phyloP scores from a whole-genome alignment of 2,113 vertebrate species.

The Thalassarche chlororhynchos region DNA sequence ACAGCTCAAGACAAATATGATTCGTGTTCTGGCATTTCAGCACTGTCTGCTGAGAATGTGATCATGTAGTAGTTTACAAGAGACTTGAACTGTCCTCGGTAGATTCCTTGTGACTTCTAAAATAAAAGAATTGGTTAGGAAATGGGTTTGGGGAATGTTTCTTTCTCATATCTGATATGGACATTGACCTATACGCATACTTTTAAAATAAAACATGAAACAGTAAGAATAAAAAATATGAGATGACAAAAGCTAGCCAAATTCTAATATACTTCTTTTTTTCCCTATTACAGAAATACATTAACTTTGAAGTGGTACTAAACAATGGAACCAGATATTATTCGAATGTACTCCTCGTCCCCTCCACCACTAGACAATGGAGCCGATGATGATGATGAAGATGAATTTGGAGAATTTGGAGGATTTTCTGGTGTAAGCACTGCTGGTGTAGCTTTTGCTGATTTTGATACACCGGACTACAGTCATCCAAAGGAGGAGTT shows the following conservation, averaged over 20 bases:
- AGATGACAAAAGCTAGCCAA: neutral
- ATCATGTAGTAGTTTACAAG: neutral
- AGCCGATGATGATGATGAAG: conserved; percentile 88
- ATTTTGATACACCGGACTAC: conserved; percentile 75
- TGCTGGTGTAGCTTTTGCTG: conserved; percentile 77
- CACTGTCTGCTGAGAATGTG: neutral
- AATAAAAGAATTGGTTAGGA: neutral
- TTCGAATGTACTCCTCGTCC: conserved; percentile 88
- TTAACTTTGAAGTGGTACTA: conserved; percentile 65
- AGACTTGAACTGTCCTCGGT: neutral
- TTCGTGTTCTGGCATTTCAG: neutral
- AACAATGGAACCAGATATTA: conserved; percentile 91
- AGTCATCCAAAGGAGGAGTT: conserved; percentile 73
- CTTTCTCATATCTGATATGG: neutral
- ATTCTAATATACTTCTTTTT: neutral
- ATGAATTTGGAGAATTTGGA: conserved; percentile 91
- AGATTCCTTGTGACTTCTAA: neutral
- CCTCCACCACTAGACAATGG: conserved; percentile 86
- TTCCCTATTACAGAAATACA: conserved; percentile 71
- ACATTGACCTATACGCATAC: neutral
- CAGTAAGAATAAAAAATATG: neutral
- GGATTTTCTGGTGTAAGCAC: conserved; percentile 82
- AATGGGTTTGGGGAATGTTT: neutral
- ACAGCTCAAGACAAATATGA: neutral
- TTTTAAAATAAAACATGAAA: neutral